Base-by-base conservation (phyloP, 2,113 vertebrate species). In the Lichenostomus cassidix region DNA sequence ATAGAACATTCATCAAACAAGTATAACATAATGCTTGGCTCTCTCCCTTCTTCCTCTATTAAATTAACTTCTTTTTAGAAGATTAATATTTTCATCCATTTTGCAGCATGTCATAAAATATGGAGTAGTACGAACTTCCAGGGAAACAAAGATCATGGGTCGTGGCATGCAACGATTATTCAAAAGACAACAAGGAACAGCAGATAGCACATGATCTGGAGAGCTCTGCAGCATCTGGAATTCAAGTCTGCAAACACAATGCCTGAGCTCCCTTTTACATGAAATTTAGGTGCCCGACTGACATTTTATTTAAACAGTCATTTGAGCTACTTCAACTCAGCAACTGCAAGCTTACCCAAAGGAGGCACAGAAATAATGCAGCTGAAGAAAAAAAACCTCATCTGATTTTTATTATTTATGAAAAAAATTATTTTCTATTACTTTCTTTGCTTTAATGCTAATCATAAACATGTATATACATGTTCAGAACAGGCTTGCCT, bases 81-180 rank as follows among this genome's bases (percentile, higher is more conserved):
- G 89, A 92, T 89, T 95, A 89, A 95, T 94, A 94, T 89, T 95
- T 95, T 91, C 69, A 85, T 94, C 67, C 67, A 29, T 95, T 97
- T 81, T 91, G 65, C 62, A 79, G 62, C 47, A 69, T 79, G 53
- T 47, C 70, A 94, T 92, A 91, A 95, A 87, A 91, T 16, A 85
- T 7, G 14, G 53, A 84, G 58, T 22, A 65, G 49, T 12, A 37
- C 0, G 2, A 76, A 69, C 29, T 97, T 90, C 25, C 22, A 90
- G 53, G 76, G 81, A 79, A 94, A 85, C 49, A 76, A 76, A 80
- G 78, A 73, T 79, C 81, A 37, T 1, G 47, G 84, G 85, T 88
- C 35, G 10, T 55, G 78, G 22, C 50, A 28, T 11, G 46, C 47
- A 85, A 52, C 37, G 47, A 24, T 90, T 53, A 58, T n/a, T 95